Conservation (phyloP, 2,113 vertebrate genomes). For the Ochotona princeps region DNA sequence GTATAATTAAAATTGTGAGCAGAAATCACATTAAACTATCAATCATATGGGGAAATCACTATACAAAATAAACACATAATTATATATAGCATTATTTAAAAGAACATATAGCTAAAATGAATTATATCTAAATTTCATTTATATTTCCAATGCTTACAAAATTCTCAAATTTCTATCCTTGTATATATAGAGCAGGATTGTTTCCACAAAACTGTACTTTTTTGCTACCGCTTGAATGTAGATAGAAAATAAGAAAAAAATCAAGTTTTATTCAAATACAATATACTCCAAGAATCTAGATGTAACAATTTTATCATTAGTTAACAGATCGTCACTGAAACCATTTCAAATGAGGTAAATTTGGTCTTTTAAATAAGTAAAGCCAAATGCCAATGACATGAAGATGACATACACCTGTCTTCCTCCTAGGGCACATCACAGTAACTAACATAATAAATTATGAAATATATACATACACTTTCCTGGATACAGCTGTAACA, state of each 20-base stretch:
- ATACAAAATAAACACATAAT: neutral
- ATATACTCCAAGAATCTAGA: neutral
- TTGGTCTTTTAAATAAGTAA: neutral
- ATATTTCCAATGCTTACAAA: neutral
- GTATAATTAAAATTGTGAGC: neutral
- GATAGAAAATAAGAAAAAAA: neutral
- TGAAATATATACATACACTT: neutral
- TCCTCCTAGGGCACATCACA: neutral
- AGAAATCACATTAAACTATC: slow-evolving; percentile 6
- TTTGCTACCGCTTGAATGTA: neutral
- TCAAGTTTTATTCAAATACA: slow-evolving; percentile 16
- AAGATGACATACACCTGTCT: neutral
- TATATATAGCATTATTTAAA: neutral
- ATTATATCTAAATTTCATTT: slow-evolving; percentile 22
- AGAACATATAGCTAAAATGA: neutral
- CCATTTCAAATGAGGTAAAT: neutral
- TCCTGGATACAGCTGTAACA: neutral
- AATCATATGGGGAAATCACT: neutral
- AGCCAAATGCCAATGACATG: neutral
- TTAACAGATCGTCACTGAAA: neutral
- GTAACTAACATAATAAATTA: neutral
- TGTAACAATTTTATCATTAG: neutral
- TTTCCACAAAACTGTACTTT: neutral
- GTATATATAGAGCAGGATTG: neutral
- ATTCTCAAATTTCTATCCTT: neutral